Evolutionary conservation across 2,113 vertebrate genomes (phyloP).

Genomic region (Stegastes partitus): DNA sequence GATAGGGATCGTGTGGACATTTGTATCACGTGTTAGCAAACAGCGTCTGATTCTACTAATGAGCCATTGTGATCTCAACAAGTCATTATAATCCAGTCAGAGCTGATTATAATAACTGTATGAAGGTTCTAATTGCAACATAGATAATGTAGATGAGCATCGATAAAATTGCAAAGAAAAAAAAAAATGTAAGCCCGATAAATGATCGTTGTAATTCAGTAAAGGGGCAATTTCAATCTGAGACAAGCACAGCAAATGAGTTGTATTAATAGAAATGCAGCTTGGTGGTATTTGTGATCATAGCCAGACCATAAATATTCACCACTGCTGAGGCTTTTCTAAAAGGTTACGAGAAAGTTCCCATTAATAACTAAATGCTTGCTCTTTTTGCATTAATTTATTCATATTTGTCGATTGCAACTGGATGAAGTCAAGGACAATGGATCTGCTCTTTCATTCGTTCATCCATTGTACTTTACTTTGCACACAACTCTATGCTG

Average conservation of each 20-base stretch:
- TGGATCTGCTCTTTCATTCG: neutral
- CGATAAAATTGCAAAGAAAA: neutral
- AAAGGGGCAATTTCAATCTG: constrained; percentile 14
- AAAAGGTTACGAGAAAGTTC: neutral
- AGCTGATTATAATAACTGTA: constrained; percentile 23
- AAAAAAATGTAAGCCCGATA: constrained; percentile 4
- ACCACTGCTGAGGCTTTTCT: neutral
- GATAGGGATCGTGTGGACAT: neutral
- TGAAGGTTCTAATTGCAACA: constrained; percentile 38
- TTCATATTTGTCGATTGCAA: neutral
- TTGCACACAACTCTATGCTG: too few relatives aligned
- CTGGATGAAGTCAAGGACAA: neutral
- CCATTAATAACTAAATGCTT: neutral
- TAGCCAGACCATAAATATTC: constrained; percentile 6
- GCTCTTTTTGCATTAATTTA: neutral
- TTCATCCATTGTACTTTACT: too few relatives aligned
- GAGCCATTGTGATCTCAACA: neutral
- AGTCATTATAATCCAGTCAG: constrained; percentile 6
- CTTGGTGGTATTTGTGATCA: neutral
- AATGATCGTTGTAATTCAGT: constrained; percentile 2
- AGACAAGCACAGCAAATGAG: constrained; percentile 15
- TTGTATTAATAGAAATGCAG: constrained; percentile 7
- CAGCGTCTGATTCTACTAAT: neutral
- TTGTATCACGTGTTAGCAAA: neutral
- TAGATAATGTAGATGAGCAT: neutral